A percentile compares a stretch with the other conserved stretches of the same genome.
Conservation (phyloP, 2,797 vertebrate genomes). For the Danio tinwini region DNA sequence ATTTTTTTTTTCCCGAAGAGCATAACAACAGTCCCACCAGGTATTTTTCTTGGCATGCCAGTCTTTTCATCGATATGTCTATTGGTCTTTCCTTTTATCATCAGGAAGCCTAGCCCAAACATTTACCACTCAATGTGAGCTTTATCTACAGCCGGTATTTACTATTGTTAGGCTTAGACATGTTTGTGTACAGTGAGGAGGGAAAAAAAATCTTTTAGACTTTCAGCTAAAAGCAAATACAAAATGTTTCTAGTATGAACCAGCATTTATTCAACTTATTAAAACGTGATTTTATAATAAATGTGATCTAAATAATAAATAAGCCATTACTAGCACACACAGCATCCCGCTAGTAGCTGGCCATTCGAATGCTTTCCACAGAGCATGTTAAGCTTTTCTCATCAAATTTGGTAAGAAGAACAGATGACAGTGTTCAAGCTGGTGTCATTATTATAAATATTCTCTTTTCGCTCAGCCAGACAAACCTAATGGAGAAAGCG, state of each 20-base stretch:
- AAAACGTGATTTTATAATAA: too few relatives aligned
- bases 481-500: conserved; percentile 39
- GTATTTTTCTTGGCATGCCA: not conserved
- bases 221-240: not conserved
- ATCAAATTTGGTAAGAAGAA: conserved; percentile 18
- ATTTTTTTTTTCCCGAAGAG: conserved; percentile 11
- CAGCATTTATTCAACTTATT: not conserved
- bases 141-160: not conserved
- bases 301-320: not conserved
- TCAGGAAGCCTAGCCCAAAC: conserved; percentile 1
- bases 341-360: not conserved
- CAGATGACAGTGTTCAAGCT: not conserved
- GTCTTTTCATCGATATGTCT: not conserved
- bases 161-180: not conserved
- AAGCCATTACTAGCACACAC: not conserved
- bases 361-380: not conserved
- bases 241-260: not conserved
- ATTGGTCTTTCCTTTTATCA: conserved; percentile 14
- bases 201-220: not conserved
- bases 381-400: conserved; percentile 11
- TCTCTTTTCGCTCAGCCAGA: conserved; percentile 26
- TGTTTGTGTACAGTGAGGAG: not conserved
- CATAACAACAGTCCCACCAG: conserved; percentile 2
- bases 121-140: conserved; percentile 2
- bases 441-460: conserved; percentile 46